Base-by-base conservation (phyloP, 2,888 invertebrate species). In the Sipha maydis region DNA sequence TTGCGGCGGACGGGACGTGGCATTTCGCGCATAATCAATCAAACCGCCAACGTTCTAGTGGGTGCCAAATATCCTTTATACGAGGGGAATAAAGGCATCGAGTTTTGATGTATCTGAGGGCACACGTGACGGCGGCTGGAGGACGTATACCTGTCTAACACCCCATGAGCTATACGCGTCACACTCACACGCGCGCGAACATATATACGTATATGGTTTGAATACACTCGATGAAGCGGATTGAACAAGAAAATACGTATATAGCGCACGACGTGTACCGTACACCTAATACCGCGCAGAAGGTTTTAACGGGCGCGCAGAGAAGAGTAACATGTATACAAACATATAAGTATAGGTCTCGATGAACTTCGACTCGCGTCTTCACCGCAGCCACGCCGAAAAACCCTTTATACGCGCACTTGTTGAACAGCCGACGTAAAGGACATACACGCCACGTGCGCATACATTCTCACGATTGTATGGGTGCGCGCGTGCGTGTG, bases 391-490 rank as follows among this genome's bases (percentile, higher is more conserved):
- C 9, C 14, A 21, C 21, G 17, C 19, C 5, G 3, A 28, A 80
- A 28, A 69, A 69, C 69, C 83, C 71, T 48, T 71, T 71, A 3
- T 48, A 7, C 71, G 1, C 83, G 7, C 83, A 83, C 83, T 83
- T 83, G 83, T 83, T 83, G 83, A 31, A 19, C 2, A 9, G 67
- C n/a, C n/a, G 34, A n/a, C 17, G 3, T 34, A 7, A 34, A 34
- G 7, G 21, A 14, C 0, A 7, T 4, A n/a, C 2, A 54, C 31
- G 3, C 76, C 48, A n/a, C 25, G 25, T 17, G 25, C 11, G 25
- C 54, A 73, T 73, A 83, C 34, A 56, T 79, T 79, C 56, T 79
- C 56, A 25, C 78, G 56, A 79, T 67, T n/a, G n/a, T 8, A 25
- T 25, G 34, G 2, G 34, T 4, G 34, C 34, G 34, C 34, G 34